Base-by-base conservation (phyloP, 2,888 invertebrate genomes). In the Petrophora chlorosata region DNA sequence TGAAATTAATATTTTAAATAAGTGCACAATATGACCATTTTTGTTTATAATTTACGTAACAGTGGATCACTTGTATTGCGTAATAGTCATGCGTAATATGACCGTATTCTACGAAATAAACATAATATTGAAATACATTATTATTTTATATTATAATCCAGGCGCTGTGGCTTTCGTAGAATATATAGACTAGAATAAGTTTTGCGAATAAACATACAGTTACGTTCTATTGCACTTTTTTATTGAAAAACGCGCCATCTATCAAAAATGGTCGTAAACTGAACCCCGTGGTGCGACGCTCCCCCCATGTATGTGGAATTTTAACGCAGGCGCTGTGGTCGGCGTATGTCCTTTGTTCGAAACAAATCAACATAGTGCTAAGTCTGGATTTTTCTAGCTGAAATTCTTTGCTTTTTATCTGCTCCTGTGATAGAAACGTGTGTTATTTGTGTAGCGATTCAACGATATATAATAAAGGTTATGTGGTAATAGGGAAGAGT, bases 261-360 rank as follows among this genome's bases (percentile, higher is more conserved):
- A 74, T 80, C 63, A 61, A 56, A 45, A 47, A 52, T 51, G 56
- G 34, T 47, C 36, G 50, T 39, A 56, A 75, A 81, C 71, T 73
- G 71, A 67, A 42, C 58, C 60, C 25, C 25, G 25, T 62, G 62
- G 65, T 69, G 65, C 70, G 85, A 85, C 85, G 86, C 84, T 85
- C 79, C 78, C 79, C 69, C 19, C 8, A 76, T 53, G 55, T 59
- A 66, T 69, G 68, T 76, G 73, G 74, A 76, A 75, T 76, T 78
- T 82, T 85, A 76, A 84, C 90, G 90, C 90, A 90, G 79, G 90
- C 90, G 89, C 86, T 84, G 80, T 85, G 79, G 71, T 83, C 82
- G 82, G 85, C 89, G 88, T 88, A 85, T 79, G 89, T 90, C 90
- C 89, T 90, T 91, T 88, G 85, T 90, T 90, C 90, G 87, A 87